phyloP scores from a whole-genome alignment of 2,797 vertebrate species.

The Lepus oiostolus region DNA sequence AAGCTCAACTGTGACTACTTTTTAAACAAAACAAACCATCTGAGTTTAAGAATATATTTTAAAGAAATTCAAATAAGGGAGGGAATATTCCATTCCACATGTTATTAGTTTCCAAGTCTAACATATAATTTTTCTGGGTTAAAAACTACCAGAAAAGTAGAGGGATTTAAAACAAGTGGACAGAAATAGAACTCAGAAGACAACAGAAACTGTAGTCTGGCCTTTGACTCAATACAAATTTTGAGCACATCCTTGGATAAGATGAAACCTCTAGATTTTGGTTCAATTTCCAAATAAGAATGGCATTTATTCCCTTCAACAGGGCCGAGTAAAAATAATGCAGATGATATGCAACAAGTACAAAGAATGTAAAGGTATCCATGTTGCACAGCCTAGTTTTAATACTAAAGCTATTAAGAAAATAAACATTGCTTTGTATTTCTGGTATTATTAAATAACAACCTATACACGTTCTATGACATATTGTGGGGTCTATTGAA shows the following conservation, averaged over 20 bases:
- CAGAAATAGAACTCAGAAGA: conserved; percentile 53
- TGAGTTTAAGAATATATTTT: conserved; percentile 4
- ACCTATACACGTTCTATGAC: neutral
- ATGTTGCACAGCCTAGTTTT: neutral
- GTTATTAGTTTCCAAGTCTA: neutral
- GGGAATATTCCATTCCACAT: neutral
- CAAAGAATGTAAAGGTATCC: neutral
- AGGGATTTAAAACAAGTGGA: conserved; percentile 41
- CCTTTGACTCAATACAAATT: neutral
- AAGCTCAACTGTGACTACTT: neutral
- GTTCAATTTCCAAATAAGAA: conserved; percentile 33
- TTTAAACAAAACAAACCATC: neutral
- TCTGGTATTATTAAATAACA: neutral
- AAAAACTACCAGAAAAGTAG: conserved; percentile 45
- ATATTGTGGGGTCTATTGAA: neutral
- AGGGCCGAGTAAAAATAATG: neutral
- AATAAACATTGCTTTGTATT: neutral
- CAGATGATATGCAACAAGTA: neutral
- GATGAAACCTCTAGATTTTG: neutral
- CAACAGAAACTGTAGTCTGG: neutral
- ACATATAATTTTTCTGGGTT: neutral
- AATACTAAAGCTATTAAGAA: neutral
- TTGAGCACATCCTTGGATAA: neutral
- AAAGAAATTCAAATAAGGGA: conserved; percentile 6
- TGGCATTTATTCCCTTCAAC: neutral